A percentile compares a stretch with the other conserved stretches of the same genome.
Conservation (phyloP, 2,888 invertebrate genomes). For the Mystacides longicornis region DNA sequence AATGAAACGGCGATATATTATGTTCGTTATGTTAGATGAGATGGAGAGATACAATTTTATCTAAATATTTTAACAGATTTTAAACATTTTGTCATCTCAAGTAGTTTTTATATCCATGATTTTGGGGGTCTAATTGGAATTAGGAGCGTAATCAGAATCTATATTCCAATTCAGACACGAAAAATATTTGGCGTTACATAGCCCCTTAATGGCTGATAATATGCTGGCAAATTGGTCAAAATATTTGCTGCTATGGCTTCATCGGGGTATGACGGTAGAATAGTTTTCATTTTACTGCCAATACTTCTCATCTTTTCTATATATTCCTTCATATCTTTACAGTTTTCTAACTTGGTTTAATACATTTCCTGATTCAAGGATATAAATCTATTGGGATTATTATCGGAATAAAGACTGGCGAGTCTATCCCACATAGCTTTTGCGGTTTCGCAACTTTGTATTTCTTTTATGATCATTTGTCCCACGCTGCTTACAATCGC, state of each 20-base stretch:
- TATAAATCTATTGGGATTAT: not conserved
- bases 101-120: no score
- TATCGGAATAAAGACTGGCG: not conserved
- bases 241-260: not conserved
- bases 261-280: not conserved
- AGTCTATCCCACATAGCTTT: not conserved
- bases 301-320: conserved; percentile 1
- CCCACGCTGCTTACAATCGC: not conserved
- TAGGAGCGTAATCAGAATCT: no score
- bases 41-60: no score
- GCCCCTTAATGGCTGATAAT: not conserved
- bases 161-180: no score
- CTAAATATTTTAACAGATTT: no score
- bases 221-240: not conserved
- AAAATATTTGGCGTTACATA: no score
- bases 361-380: not conserved
- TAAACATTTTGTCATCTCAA: no score
- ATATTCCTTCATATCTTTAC: not conserved
- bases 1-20: no score
- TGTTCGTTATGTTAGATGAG: no score
- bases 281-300: not conserved
- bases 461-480: not conserved
- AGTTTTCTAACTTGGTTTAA: not conserved
- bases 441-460: not conserved
- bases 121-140: no score